Percentiles rank a stretch among this genome's conserved stretches.
These are phyloP conservation scores for Drosophila pachea DNA, from an alignment of 1,140 invertebrate genomes.

Conservation along the genomic window DNA sequence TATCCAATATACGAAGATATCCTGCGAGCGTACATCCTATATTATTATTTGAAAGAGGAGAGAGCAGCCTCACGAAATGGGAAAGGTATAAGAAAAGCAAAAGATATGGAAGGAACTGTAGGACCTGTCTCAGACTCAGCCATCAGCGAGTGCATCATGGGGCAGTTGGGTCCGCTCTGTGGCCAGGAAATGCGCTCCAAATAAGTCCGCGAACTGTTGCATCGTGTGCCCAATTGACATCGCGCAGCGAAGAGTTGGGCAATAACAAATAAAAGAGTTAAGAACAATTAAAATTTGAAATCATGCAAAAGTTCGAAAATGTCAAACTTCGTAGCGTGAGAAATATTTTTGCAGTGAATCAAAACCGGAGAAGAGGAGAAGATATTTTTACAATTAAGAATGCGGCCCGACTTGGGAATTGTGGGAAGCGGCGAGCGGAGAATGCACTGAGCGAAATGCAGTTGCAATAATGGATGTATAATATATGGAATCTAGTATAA, in stretches of 20 bases:
- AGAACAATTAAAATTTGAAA: slow-evolving; percentile 78
- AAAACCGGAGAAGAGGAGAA: slow-evolving; percentile 66
- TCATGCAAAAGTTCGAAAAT: slow-evolving; percentile 79
- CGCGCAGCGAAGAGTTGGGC: slow-evolving; percentile 17
- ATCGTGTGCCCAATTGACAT: slow-evolving; percentile 31
- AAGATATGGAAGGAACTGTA: no score
- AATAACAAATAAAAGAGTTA: slow-evolving; percentile 68
- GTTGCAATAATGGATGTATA: background rate
- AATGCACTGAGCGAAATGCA: slow-evolving; percentile 44
- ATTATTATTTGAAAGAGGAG: no score
- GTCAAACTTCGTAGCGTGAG: slow-evolving; percentile 78
- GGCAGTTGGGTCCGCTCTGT: no score
- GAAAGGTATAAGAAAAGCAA: no score
- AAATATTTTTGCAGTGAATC: slow-evolving; percentile 74
- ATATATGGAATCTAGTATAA: background rate
- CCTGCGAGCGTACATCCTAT: background rate
- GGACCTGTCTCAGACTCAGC: no score
- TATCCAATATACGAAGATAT: background rate
- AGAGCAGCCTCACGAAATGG: no score
- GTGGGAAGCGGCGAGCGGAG: slow-evolving; percentile 42
- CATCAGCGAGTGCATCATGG: no score
- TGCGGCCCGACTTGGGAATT: slow-evolving; percentile 52
- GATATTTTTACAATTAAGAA: slow-evolving; percentile 75
- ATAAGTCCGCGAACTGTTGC: slow-evolving; percentile 3
- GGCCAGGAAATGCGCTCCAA: background rate